Conservation (phyloP, 2,888 invertebrate genomes). For the Prosopocoilus inquinatus region DNA sequence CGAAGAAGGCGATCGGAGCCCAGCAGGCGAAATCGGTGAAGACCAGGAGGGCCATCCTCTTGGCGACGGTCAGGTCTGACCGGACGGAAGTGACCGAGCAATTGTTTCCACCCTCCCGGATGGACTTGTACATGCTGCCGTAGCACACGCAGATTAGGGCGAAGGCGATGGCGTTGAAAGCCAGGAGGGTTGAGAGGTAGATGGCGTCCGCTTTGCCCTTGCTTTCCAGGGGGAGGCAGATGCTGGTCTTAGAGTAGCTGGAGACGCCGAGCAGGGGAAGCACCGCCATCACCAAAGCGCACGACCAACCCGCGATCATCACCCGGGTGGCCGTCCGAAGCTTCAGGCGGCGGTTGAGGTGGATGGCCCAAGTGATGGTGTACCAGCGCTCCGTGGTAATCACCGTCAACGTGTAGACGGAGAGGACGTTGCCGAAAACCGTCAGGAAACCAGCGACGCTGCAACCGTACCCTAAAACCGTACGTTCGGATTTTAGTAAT, state of each 20-base stretch:
- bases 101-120: constrained; percentile 56
- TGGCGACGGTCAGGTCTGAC: constrained; percentile 57
- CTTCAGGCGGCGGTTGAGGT: constrained; percentile 60
- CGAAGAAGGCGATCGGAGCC: constrained; percentile 68
- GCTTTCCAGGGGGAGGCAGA: constrained; percentile 65
- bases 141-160: constrained; percentile 62
- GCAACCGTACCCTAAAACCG: constrained; percentile 56
- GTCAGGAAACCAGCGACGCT: constrained; percentile 64
- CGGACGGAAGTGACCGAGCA: constrained; percentile 51
- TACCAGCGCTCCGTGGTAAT: constrained; percentile 63
- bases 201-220: constrained; percentile 54
- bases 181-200: constrained; percentile 57
- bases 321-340: constrained; percentile 57
- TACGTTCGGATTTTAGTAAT: not conserved
- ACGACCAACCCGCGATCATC: constrained; percentile 61
- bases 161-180: constrained; percentile 63
- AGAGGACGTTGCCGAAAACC: constrained; percentile 63
- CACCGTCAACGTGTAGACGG: constrained; percentile 64
- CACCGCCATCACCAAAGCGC: constrained; percentile 57
- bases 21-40: constrained; percentile 64
- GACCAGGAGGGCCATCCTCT: constrained; percentile 65
- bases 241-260: constrained; percentile 64
- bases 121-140: constrained; percentile 61
- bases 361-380: constrained; percentile 61
- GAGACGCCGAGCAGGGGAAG: constrained; percentile 64